A percentile compares a stretch with the other conserved stretches of the same genome.
phyloP scores from a whole-genome alignment of 2,113 vertebrate genomes.

The Mustela lutreola region DNA sequence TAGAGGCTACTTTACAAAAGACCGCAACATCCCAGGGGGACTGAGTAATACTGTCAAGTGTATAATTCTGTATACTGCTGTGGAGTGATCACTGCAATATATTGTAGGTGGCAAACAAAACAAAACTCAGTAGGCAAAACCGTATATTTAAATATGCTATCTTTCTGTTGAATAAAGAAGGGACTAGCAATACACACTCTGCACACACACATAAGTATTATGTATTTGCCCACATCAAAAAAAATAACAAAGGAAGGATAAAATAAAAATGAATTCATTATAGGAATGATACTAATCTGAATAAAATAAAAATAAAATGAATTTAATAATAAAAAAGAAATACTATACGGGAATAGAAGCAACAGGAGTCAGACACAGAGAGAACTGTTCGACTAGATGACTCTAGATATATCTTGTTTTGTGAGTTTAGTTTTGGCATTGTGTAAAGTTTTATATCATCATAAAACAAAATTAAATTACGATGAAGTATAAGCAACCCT shows the following conservation, averaged over 20 bases:
- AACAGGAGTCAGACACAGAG: neutral
- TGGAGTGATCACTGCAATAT: neutral
- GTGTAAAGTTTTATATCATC: slow-evolving; percentile 43
- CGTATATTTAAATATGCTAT: neutral
- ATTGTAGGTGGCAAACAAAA: neutral
- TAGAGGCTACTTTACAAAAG: neutral
- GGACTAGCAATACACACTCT: neutral
- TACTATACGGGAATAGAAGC: neutral
- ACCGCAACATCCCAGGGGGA: neutral
- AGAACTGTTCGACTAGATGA: neutral
- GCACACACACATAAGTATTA: neutral
- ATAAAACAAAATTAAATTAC: slow-evolving; percentile 48
- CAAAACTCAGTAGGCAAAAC: neutral
- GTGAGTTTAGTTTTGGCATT: slow-evolving; percentile 36
- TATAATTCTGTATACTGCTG: neutral
- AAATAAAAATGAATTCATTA: neutral
- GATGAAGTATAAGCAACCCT: neutral
- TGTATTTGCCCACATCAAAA: slow-evolving; percentile 23
- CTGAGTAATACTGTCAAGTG: neutral
- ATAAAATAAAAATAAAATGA: neutral
- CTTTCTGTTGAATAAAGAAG: slow-evolving; percentile 29
- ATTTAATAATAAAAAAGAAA: neutral
- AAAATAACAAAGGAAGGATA: neutral
- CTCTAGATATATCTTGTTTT: slow-evolving; percentile 3
- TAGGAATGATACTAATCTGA: neutral